These are phyloP conservation scores for Apoderus coryli DNA, from an alignment of 2,888 invertebrate genomes.

Conservation along the genomic window DNA sequence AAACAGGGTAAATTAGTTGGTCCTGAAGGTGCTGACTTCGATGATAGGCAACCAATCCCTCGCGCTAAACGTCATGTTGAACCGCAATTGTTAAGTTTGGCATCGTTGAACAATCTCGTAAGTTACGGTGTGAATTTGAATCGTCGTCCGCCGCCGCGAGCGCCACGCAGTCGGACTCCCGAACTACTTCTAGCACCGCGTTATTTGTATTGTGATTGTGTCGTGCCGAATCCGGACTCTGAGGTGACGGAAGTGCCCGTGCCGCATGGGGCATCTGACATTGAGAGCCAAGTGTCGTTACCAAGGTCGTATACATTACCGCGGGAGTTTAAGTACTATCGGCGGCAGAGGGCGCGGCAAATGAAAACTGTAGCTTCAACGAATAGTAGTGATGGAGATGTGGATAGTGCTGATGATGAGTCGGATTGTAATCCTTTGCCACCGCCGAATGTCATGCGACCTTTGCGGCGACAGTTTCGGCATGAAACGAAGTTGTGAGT, in stretches of 20 bases:
- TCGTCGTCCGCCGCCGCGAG: conserved; percentile 28
- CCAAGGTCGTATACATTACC: conserved; percentile 76
- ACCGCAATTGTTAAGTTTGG: conserved; percentile 41
- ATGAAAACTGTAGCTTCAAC: conserved; percentile 47
- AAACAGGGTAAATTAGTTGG: conserved; percentile 59
- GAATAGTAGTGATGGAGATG: conserved; percentile 70
- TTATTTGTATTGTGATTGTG: conserved; percentile 43
- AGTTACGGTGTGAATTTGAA: conserved; percentile 31
- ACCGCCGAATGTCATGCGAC: conserved; percentile 28
- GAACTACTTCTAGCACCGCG: conserved; percentile 68
- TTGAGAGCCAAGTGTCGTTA: conserved; percentile 66
- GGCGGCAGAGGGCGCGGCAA: conserved; percentile 21
- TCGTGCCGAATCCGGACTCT: conserved; percentile 19
- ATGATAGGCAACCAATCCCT: conserved; percentile 52
- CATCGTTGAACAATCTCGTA: conserved; percentile 31
- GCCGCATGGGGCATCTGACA: conserved; percentile 39
- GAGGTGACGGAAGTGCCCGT: conserved; percentile 26
- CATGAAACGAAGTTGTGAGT: conserved; percentile 45
- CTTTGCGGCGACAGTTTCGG: conserved; percentile 34
- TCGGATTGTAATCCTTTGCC: conserved; percentile 31
- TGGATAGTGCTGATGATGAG: conserved; percentile 62
- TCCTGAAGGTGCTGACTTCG: conserved; percentile 36
- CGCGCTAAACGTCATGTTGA: conserved; percentile 45
- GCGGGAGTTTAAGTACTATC: conserved; percentile 70
- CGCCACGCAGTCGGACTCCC: conserved; percentile 48